These are phyloP conservation scores for Anoura caudifer DNA, from an alignment of 2,113 vertebrate genomes.

Conservation along the genomic window DNA sequence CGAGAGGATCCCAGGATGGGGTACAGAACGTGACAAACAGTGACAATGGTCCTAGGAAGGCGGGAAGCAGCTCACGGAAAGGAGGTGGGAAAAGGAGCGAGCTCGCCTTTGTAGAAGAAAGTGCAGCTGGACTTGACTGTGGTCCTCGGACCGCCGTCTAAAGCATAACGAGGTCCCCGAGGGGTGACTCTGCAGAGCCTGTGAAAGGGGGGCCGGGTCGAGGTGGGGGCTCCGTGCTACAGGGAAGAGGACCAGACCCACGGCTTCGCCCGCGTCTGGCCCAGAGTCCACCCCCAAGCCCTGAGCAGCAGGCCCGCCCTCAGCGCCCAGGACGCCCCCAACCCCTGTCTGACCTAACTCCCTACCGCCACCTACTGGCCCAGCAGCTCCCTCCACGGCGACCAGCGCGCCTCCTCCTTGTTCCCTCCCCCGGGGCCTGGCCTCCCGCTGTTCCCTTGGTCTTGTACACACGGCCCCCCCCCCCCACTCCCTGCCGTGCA, in stretches of 20 bases:
- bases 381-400: background rate
- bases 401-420: background rate
- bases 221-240: background rate
- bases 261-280: background rate
- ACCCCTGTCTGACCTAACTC: background rate
- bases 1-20: background rate
- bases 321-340: background rate
- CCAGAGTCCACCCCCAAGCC: background rate
- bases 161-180: background rate
- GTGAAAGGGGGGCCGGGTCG: background rate
- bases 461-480: background rate
- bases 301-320: background rate
- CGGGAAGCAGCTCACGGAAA: background rate
- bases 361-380: background rate
- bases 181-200: background rate
- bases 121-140: background rate
- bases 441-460: background rate
- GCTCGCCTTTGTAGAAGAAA: background rate
- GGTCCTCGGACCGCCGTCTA: background rate
- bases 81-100: background rate
- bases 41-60: background rate
- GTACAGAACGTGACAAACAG: background rate
- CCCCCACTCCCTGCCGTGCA: background rate
- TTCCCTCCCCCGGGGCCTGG: background rate
- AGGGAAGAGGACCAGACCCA: background rate